Conservation (phyloP, 2,797 vertebrate species). For the Triplophysa bombifrons region DNA sequence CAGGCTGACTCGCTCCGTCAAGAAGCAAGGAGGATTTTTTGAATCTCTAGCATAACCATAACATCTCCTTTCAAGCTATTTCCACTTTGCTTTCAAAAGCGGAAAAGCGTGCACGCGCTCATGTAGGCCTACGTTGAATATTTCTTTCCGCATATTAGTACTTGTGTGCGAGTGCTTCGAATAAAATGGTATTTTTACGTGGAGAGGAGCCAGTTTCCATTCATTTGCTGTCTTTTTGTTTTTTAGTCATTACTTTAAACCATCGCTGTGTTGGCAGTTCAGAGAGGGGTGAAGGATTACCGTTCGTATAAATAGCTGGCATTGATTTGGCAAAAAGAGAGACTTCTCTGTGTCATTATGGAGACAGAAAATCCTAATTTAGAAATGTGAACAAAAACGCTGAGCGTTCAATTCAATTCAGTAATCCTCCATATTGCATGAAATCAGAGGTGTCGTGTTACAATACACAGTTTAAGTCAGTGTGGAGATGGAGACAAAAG, state of each 20-base stretch:
- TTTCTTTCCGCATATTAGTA: slow-evolving; percentile 44
- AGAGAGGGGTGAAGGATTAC: slow-evolving; percentile 76
- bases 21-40: slow-evolving; percentile 64
- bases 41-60: slow-evolving; percentile 48
- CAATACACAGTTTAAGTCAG: slow-evolving; percentile 79
- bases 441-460: slow-evolving; percentile 80
- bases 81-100: slow-evolving; percentile 49
- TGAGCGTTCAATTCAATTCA: slow-evolving; percentile 76
- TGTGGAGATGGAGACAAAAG: slow-evolving; percentile 77
- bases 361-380: slow-evolving; percentile 85
- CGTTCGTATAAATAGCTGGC: slow-evolving; percentile 82
- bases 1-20: slow-evolving; percentile 76
- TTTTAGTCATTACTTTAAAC: slow-evolving; percentile 75
- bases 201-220: slow-evolving; percentile 70
- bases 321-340: slow-evolving; percentile 79
- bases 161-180: slow-evolving; percentile 58
- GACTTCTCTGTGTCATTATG: slow-evolving; percentile 79
- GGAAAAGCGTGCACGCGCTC: slow-evolving; percentile 16
- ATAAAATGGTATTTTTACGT: slow-evolving; percentile 59
- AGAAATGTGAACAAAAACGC: slow-evolving; percentile 80
- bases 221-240: slow-evolving; percentile 69
- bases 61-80: slow-evolving; percentile 46
- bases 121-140: slow-evolving; percentile 50
- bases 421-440: slow-evolving; percentile 81
- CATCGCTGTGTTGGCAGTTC: slow-evolving; percentile 73